Base-by-base conservation (phyloP, 2,888 invertebrate species). In the Prosapia bicincta region DNA sequence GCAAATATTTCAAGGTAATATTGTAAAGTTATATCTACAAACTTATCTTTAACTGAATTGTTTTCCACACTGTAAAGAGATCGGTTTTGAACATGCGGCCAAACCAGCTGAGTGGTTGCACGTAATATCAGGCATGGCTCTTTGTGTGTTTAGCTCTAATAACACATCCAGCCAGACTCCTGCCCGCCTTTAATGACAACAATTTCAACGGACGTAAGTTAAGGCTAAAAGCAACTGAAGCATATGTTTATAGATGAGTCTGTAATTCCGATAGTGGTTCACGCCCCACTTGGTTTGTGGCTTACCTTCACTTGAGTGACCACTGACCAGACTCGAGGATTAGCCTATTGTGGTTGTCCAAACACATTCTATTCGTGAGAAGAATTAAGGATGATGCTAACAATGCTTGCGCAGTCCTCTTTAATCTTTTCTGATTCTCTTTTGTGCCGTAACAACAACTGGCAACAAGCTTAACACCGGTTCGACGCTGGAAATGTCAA, bases 281-380 rank as follows among this genome's bases (percentile, higher is more conserved):
- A 54, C 54, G 54, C 54, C 54, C 54, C 54, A 54, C 54, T 54
- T 54, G 54, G 54, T 20, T 54, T 54, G 54, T 54, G 54, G 67
- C 67, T 67, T 25, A 25, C 26, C 25, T 67, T 6, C 26, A 25
- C 67, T 67, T 67, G 26, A 25, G 67, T 26, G 67, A 26, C 67
- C 26, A 65, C 20, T 25, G 38, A 68, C 23, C 24, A 43, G 26
- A 32, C 68, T 43, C 13, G 3, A 3, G 67, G 74, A 74, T 74
- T 54, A 74, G 43, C 20, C 54, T 54, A 69, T 69, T 74, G 74
- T 74, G 23, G 23, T 43, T 71, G 71, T 71, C 71, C 71, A 71
- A 71, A 71, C 43, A 71, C 25, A 71, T 71, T 74, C 74, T 54
- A 20, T 54, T 54, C 54, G 54, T 54, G 54, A 54, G 54, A 54